Base-by-base conservation (phyloP, 1,140 invertebrate genomes). In the Eulimnadia texana region DNA sequence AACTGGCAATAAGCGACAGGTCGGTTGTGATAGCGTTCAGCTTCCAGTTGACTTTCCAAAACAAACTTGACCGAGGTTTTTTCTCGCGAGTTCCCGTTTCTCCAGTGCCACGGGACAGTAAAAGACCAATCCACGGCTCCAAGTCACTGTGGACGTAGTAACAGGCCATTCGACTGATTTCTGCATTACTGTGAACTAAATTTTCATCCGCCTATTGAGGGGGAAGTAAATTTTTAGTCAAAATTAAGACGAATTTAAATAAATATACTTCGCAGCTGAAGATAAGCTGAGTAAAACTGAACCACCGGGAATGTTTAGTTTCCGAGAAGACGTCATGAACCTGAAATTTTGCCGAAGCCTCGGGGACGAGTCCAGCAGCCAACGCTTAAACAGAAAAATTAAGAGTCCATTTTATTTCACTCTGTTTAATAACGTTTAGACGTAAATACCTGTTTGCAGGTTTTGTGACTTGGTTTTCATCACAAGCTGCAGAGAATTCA, bases 221-320 rank as follows among this genome's bases (percentile, higher is more conserved):
- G 16, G 1, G 10, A 20, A 11, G 19, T 25, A 25, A 0, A 16
- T 20, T 57, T 33, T 23, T 13, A 11, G 16, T 28, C 3, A 28
- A 29, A 16, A 3, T 3, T 16, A 57, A n/a, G 19, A 52, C 9
- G 23, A 52, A 52, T 28, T 57, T 28, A 55, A 55, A 19, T 1
- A 0, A 6, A 0, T 9, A 25, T 10, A 57, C 55, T 19, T 57
- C 27, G 29, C 22, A n/a, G 19, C 20, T 57, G 25, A 33, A 27
- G 24, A 22, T 33, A 27, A 33, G 16, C 33, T 57, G 27, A 22
- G 27, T 57, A 20, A 57, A 33, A 57, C 16, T 57, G 33, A 57
- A 57, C 55, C 55, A 57, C 2, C 55, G 55, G n/a, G 27, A 23
- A 20, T n/a, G 33, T 57, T 57, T 57, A 6, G 55, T 57, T 33